Evolutionary conservation across 2,113 vertebrate species (phyloP), one percentile per base, ranked within the genome.

Genomic region (Bothrops jararaca): DNA sequence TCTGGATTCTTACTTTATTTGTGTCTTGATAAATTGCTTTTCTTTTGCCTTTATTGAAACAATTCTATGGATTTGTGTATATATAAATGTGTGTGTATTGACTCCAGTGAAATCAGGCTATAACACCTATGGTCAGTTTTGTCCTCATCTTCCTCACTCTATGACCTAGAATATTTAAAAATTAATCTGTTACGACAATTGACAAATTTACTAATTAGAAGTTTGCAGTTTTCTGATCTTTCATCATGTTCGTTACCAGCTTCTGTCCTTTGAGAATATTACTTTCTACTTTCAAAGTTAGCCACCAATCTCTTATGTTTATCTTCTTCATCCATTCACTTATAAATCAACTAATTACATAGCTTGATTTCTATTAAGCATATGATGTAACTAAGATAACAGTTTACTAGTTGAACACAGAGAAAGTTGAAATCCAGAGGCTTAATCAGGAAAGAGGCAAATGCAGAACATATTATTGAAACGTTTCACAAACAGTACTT

Each of bases 141-240:
- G 88, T 86, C 94, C 93, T 91, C 89, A 92, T 86, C 95, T 88
- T 95, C 64, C 92, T 95, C 90, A 34, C 3, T 95, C 91, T 34
- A n/a, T 93, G 48, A 56, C 8, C 95, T 96, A 95, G 89, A 39
- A 56, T 20, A 56, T 94, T 18, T 86, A 26, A 45, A 95, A 96
- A 90, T 95, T 54, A 96, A 92, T 96, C 95, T 96, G 95, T 96
- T 92, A 94, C 93, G 39, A 23, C 95, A 57, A 42, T 20, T 56
- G 15, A 56, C 54, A 4, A 56, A 13, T 95, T 96, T 93, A 96
- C 90, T 95, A 96, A 96, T 97, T 96, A 97, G 96, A 92, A 96
- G 34, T 90, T 94, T 93, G 94, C 90, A 92, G 94, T 95, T 96
- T 92, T 93, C 91, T 95, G 95, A 91, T 39, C 45, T 96, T 97